These are phyloP conservation scores for Papilio dardanus DNA, from an alignment of 1,140 invertebrate genomes.

Conservation along the genomic window DNA sequence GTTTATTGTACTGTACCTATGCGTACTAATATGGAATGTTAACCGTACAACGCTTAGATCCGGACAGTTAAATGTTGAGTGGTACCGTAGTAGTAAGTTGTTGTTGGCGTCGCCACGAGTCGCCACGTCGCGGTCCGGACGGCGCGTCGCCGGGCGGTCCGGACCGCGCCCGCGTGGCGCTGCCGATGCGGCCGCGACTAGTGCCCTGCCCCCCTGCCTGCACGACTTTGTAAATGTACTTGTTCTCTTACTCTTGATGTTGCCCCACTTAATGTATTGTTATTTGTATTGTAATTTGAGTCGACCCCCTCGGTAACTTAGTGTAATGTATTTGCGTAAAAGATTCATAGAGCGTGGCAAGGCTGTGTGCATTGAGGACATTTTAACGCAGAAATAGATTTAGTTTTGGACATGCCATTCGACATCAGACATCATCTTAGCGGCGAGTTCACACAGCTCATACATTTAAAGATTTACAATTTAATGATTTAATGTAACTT, in stretches of 20 bases:
- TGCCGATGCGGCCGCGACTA: conserved; percentile 65
- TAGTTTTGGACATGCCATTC: conserved; percentile 77
- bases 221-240: conserved; percentile 75
- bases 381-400: conserved; percentile 79
- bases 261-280: conserved; percentile 78
- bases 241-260: conserved; percentile 75
- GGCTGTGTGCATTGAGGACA: conserved; percentile 86
- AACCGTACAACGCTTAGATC: conserved; percentile 76
- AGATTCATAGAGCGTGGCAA: conserved; percentile 85
- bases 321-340: conserved; percentile 78
- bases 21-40: conserved; percentile 76
- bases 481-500: conserved; percentile 67
- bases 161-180: conserved; percentile 54
- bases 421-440: conserved; percentile 78
- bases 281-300: conserved; percentile 77
- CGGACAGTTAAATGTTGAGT: conserved; percentile 79
- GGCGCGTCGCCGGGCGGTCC: conserved; percentile 42
- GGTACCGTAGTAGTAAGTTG: conserved; percentile 78
- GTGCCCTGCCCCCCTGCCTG: conserved; percentile 70
- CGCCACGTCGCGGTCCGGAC: conserved; percentile 66
- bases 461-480: conserved; percentile 64
- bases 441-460: conserved; percentile 69
- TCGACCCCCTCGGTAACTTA: conserved; percentile 77
- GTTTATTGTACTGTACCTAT: conserved; percentile 57
- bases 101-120: conserved; percentile 75